Conservation (phyloP, 2,797 vertebrate species). For the Notoglanidium macrostoma region DNA sequence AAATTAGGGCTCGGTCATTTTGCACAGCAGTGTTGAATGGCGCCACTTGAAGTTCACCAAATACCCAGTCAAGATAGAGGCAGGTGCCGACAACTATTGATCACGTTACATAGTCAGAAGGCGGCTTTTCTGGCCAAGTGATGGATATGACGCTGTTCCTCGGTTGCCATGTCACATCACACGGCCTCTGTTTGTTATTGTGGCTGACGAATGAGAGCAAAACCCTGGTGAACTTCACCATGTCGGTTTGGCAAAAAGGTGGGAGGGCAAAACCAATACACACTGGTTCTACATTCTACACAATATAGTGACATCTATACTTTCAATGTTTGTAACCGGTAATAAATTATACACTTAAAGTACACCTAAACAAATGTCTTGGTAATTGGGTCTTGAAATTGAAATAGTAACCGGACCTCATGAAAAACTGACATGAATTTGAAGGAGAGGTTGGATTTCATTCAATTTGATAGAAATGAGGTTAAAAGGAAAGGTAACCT, state of each 20-base stretch:
- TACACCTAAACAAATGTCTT: conserved; percentile 4
- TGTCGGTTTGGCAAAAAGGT: conserved; percentile 55
- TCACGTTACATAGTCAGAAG: conserved; percentile 44
- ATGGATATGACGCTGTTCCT: conserved; percentile 69
- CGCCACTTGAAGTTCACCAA: conserved; percentile 70
- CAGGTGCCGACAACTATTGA: conserved; percentile 61
- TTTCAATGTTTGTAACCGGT: conserved; percentile 22
- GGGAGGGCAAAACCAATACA: conserved; percentile 27
- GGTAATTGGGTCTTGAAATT: not conserved
- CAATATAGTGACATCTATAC: conserved; percentile 15
- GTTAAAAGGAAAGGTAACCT: not conserved
- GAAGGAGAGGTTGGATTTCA: not conserved
- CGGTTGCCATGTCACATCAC: conserved; percentile 59
- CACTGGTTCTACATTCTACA: not conserved
- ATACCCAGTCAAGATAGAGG: conserved; percentile 62
- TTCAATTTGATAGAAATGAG: not conserved
- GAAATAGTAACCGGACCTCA: not conserved
- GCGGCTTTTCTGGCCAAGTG: conserved; percentile 63
- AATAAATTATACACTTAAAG: conserved; percentile 31
- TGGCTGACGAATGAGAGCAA: conserved; percentile 67
- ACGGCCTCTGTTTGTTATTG: conserved; percentile 73
- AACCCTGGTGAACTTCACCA: conserved; percentile 62
- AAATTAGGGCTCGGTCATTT: conserved; percentile 67
- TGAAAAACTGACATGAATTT: not conserved
- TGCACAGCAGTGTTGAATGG: conserved; percentile 61